A percentile compares a stretch with the other conserved stretches of the same genome.
phyloP scores from a whole-genome alignment of 2,797 vertebrate genomes.

The Silurus aristotelis region DNA sequence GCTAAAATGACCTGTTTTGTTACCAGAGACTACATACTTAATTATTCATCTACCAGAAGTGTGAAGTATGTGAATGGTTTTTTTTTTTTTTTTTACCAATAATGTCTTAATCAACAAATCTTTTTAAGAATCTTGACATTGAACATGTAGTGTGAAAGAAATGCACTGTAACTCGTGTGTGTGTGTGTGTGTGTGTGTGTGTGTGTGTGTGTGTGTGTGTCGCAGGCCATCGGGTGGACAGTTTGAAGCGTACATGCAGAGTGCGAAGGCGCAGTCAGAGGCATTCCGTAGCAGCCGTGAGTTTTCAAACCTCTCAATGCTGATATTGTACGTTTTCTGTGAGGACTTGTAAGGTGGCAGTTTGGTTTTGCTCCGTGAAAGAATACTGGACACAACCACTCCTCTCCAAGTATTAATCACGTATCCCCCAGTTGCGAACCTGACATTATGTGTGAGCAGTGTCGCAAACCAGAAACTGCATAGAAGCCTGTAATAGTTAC shows the following conservation, averaged over 20 bases:
- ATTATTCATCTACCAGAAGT: not conserved
- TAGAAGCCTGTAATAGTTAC: not conserved
- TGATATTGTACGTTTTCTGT: not conserved
- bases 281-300: constrained; percentile 90
- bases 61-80: not conserved
- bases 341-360: not conserved
- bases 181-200: too few species aligned
- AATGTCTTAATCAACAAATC: not conserved
- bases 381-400: not conserved
- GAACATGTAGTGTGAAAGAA: not conserved
- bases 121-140: not conserved
- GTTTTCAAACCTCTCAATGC: constrained; percentile 59
- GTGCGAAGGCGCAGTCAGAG: constrained; percentile 87
- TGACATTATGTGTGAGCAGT: not conserved
- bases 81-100: not conserved
- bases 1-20: not conserved
- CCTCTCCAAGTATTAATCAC: not conserved
- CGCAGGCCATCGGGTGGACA: constrained; percentile 83
- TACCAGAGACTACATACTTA: not conserved
- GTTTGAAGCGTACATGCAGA: constrained; percentile 84
- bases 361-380: not conserved
- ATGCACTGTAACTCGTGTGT: not conserved
- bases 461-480: not conserved
- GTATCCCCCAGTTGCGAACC: not conserved
- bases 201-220: constrained; percentile 40